phyloP scores from a whole-genome alignment of 2,113 vertebrate genomes.

The Xerus inauris region DNA sequence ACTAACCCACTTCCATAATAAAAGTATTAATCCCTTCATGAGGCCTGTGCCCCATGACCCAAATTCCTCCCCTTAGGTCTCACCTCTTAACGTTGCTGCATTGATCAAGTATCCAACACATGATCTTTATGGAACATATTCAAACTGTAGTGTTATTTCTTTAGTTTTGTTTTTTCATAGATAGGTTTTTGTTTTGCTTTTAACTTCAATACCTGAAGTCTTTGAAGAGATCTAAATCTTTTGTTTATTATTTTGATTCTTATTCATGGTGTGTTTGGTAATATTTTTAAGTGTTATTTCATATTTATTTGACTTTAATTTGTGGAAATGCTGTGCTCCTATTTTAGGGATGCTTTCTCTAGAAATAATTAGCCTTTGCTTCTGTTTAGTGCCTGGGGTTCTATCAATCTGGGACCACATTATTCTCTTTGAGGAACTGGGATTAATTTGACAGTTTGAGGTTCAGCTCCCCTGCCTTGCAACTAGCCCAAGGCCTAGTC shows the following conservation, averaged over 20 bases:
- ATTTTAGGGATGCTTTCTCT: neutral
- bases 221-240: neutral
- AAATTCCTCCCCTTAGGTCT: neutral
- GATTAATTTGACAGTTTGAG: neutral
- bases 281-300: neutral
- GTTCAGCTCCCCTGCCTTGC: neutral
- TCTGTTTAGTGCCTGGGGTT: neutral
- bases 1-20: neutral
- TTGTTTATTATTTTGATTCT: slow-evolving; percentile 15
- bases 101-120: neutral
- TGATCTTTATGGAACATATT: neutral
- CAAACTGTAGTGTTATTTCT: neutral
- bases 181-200: neutral
- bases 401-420: neutral
- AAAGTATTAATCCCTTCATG: too few relatives aligned
- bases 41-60: neutral
- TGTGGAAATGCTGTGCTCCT: neutral
- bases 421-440: neutral
- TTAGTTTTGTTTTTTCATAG: neutral
- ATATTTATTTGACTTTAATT: slow-evolving; percentile 12
- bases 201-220: neutral
- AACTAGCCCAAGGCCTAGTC: neutral
- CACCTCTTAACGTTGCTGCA: neutral
- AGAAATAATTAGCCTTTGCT: neutral
- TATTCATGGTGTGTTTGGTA: neutral